These are phyloP conservation scores for Chrysomallon squamiferum DNA, from an alignment of 1,140 invertebrate genomes.

Conservation along the genomic window DNA sequence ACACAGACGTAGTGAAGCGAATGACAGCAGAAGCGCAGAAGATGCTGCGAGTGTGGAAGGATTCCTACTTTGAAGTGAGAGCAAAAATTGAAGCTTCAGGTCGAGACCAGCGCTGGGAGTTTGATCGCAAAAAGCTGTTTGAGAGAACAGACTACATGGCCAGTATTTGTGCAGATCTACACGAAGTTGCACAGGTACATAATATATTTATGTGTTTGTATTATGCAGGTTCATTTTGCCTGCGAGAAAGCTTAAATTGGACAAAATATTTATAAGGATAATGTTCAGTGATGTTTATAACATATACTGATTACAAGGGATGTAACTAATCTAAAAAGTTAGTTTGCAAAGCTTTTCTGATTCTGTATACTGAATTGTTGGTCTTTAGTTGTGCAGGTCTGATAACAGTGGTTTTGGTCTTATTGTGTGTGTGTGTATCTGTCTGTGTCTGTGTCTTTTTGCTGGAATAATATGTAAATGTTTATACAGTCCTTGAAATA, in stretches of 20 bases:
- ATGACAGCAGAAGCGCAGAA: constrained; percentile 60
- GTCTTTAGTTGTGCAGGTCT: too few species aligned
- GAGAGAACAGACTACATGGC: constrained; percentile 83
- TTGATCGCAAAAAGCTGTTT: constrained; percentile 81
- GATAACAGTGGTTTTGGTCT: too few species aligned
- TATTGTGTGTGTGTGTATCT: too few species aligned
- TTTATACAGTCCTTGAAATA: too few species aligned
- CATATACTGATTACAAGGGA: too few species aligned
- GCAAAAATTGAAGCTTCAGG: constrained; percentile 82
- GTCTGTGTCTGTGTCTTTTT: too few species aligned
- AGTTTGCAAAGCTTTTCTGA: too few species aligned
- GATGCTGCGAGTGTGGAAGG: constrained; percentile 81
- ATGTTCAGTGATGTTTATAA: too few species aligned
- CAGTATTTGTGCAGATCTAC: constrained; percentile 77
- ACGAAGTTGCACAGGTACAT: constrained; percentile 74
- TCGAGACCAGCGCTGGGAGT: constrained; percentile 87
- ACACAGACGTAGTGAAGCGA: constrained; percentile 64
- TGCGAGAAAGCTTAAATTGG: not conserved
- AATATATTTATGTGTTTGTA: too few species aligned
- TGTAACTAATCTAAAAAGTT: too few species aligned
- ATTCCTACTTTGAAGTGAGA: constrained; percentile 70
- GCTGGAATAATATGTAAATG: too few species aligned
- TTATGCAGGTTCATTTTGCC: not conserved
- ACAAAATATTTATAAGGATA: not conserved
- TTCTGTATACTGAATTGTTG: too few species aligned